Base-by-base conservation (phyloP, 2,888 invertebrate species). In the Nephrotoma flavescens region DNA sequence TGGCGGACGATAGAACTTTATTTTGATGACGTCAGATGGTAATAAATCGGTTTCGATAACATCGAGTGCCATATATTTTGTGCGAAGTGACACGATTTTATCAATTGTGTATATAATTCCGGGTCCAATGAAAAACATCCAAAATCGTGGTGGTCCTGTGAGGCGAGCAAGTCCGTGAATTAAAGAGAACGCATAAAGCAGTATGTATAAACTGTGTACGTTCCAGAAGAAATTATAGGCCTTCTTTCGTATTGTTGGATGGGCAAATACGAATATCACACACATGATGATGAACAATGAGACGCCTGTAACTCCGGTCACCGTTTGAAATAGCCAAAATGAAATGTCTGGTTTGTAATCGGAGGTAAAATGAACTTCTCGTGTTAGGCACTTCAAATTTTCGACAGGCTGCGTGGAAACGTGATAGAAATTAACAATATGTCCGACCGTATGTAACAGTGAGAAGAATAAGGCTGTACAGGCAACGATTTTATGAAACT, bases 351-450 rank as follows among this genome's bases (percentile, higher is more conserved):
- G 98, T 89, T 97, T 95, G 89, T 97, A 97, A 91, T 98, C 98
- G 0, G 98, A 98, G 0, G 97, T 95, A 90, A 99, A 98, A 89
- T 97, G 96, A 7, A 99, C 96, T 91, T 99, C 98, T 88, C 96
- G 96, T 1, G 98, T 98, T 6, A 99, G 93, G 90, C 98, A 99
- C 45, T 96, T 94, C 1, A 99, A 92, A 91, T 99, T 97, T 89
- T 97, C 98, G 1, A 98, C 93, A 0, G 98, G 97, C 90, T 99
- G 99, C 0, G 98, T 98, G 4, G 98, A 98, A 0, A 99, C 97
- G 90, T 99, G 98, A 91, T 99, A 99, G 92, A 99, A 99, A 92
- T 99, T 99, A 45, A 99, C 97, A 90, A 98, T 96, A 90, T 99
- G 99, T 0, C 98, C 98, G 2, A 97, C 95, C 0, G 98, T 97